These are phyloP conservation scores for Podiceps cristatus DNA, from an alignment of 2,113 vertebrate species.

Conservation along the genomic window DNA sequence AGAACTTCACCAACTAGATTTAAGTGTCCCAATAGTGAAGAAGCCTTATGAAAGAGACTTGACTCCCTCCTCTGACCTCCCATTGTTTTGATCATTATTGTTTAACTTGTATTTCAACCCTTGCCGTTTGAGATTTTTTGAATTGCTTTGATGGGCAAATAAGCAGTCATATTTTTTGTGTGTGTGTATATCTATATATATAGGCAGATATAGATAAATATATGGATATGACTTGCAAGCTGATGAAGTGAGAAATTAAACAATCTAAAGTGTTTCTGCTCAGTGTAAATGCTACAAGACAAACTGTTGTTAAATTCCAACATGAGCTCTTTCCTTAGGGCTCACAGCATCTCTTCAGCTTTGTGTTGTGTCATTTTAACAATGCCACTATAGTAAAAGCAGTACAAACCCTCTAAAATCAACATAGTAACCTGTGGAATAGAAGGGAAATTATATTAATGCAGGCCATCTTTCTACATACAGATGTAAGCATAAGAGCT, in stretches of 20 bases:
- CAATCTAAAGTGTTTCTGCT: background rate
- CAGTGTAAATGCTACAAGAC: background rate
- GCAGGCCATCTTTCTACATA: background rate
- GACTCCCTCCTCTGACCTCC: background rate
- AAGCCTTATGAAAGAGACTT: background rate
- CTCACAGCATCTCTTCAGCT: background rate
- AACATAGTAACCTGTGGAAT: background rate
- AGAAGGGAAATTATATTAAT: background rate
- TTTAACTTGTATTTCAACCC: background rate
- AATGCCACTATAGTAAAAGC: background rate
- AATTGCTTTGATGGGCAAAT: background rate
- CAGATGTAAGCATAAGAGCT: background rate
- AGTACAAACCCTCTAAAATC: background rate
- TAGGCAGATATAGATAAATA: background rate
- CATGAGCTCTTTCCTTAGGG: background rate
- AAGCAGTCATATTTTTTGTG: background rate
- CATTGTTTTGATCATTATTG: background rate
- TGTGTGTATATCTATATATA: background rate
- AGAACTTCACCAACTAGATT: background rate
- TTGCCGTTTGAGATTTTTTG: background rate
- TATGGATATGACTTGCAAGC: background rate
- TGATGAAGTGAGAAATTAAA: background rate
- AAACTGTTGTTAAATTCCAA: background rate
- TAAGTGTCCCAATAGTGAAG: background rate
- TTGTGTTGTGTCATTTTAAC: background rate